Evolutionary conservation across 2,888 invertebrate genomes (phyloP), one percentile per base, ranked within the genome.

Genomic region (Oegoconia quadripuncta): DNA sequence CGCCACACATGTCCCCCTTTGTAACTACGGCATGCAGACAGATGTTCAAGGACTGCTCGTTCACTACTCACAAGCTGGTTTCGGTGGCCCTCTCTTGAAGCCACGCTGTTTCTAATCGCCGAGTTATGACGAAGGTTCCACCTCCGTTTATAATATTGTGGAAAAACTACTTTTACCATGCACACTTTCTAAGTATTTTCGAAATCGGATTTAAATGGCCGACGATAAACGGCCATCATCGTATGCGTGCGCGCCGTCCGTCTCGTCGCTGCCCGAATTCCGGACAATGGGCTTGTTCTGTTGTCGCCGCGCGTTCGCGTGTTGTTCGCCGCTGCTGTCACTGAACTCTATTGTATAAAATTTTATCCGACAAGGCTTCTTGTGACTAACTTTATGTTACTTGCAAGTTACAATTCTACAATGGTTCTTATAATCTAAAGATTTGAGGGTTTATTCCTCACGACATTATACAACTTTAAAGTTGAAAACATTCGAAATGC

Each of bases 41-140:
- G 70, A 75, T 78, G 74, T 70, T 67, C 66, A 64, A 69, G 64
- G 68, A 58, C 67, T 61, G 17, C 17, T 9, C 23, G n/a, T n/a
- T n/a, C n/a, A n/a, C n/a, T n/a, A n/a, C 51, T 42, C 30, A 36
- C 40, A 47, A 59, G 58, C 65, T 56, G 55, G 62, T 60, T 68
- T 55, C 33, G 42, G 40, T 46, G 37, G 44, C 37, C 38, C 28
- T 20, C 20, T 20, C 20, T 23, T n/a, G 9, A 13, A 32, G 13
- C 22, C 18, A 26, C 34, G 32, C 12, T n/a, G 29, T 30, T 16
- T 16, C 8, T 7, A 16, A 16, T n/a, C n/a, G n/a, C n/a, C n/a
- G n/a, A n/a, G n/a, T n/a, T n/a, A n/a, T n/a, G n/a, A n/a, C n/a
- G n/a, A n/a, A n/a, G n/a, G n/a, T n/a, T n/a, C n/a, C n/a, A n/a